Evolutionary conservation across 2,113 vertebrate genomes (phyloP).

Genomic region (Muntiacus reevesi): DNA sequence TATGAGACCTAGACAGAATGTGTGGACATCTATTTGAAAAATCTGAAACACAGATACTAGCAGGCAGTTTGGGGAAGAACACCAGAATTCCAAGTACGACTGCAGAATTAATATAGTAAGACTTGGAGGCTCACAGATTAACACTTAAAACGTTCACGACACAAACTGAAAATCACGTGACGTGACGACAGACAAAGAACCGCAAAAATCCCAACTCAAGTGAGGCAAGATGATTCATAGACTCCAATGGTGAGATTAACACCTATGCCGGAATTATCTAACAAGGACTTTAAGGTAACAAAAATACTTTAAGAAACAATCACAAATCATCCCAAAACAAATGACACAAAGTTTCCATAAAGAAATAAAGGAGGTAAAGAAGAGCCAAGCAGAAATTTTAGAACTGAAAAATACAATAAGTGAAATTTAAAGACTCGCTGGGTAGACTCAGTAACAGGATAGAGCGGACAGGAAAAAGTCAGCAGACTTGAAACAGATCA

Average conservation of each 20-base stretch:
- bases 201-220: not conserved
- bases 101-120: not conserved
- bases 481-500: not conserved
- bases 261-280: not conserved
- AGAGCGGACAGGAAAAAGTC: not conserved
- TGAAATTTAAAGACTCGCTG: not conserved
- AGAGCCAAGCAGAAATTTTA: not conserved
- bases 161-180: not conserved
- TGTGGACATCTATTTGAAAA: not conserved
- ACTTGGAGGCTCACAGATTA: not conserved
- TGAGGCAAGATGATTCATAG: not conserved
- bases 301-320: not conserved
- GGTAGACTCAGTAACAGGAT: not conserved
- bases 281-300: not conserved
- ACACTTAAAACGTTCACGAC: not conserved
- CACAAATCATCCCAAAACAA: not conserved
- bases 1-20: not conserved
- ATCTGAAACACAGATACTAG: not conserved
- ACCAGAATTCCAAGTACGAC: not conserved
- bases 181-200: not conserved
- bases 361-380: not conserved
- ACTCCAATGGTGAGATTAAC: not conserved
- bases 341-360: not conserved
- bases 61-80: not conserved
- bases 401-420: not conserved